Percentiles rank a stretch among this genome's conserved stretches.
Conservation (phyloP, 2,113 vertebrate genomes). For the Cochlearius cochlearius region DNA sequence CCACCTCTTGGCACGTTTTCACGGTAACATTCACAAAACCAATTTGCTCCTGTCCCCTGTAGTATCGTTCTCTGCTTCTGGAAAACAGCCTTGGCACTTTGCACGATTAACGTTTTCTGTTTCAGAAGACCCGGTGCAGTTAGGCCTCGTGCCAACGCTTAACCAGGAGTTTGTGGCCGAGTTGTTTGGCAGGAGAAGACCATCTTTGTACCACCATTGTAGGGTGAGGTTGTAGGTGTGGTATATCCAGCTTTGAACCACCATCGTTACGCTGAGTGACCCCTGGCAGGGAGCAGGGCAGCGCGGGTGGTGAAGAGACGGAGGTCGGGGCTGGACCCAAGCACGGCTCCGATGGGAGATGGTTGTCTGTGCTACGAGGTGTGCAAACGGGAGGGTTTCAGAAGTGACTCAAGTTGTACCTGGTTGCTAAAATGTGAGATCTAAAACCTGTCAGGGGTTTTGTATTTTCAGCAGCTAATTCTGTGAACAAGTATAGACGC, state of each 20-base stretch:
- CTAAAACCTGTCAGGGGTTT: background rate
- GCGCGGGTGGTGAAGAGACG: rapidly evolving
- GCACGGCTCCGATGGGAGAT: rapidly evolving
- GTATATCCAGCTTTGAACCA: background rate
- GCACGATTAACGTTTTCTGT: background rate
- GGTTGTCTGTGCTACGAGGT: background rate
- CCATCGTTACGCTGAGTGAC: rapidly evolving
- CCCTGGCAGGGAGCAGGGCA: background rate
- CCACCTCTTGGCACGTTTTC: background rate
- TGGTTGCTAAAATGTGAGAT: background rate
- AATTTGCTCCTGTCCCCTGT: background rate
- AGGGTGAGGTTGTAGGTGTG: background rate
- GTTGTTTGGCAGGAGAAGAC: background rate
- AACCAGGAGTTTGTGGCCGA: background rate
- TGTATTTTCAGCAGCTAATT: background rate
- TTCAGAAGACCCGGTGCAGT: background rate
- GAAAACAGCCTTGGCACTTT: background rate
- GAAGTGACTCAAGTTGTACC: background rate
- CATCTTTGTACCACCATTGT: background rate
- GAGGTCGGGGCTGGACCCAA: background rate
- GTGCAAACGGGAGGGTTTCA: background rate
- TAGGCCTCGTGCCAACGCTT: background rate
- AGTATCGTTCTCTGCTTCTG: background rate
- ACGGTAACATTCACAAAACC: background rate
- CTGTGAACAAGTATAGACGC: background rate